Percentiles rank a stretch among this genome's conserved stretches.
Evolutionary conservation across 92 coral and sea anemone species (phyloP).

Genomic region (Porites lobata): DNA sequence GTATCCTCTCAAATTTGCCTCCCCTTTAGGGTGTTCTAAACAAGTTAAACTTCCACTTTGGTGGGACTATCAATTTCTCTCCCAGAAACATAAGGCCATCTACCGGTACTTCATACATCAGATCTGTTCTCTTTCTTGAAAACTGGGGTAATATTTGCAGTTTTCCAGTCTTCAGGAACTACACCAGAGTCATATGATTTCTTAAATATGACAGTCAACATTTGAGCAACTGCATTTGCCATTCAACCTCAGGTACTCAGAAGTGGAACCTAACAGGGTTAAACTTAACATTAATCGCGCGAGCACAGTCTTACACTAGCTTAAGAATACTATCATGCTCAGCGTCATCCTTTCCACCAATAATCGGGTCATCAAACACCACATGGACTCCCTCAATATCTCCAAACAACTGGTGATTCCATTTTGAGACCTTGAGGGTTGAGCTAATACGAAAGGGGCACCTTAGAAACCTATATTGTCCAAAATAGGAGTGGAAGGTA

Average conservation of each 20-base stretch:
- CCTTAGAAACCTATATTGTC: slow-evolving; percentile 27
- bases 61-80: neutral
- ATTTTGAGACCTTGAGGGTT: neutral
- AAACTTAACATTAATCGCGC: slow-evolving; percentile 9
- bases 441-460: neutral
- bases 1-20: too few species aligned
- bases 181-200: too few species aligned
- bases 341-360: slow-evolving; percentile 2
- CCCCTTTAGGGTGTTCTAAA: too few species aligned
- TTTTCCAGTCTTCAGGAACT: too few species aligned
- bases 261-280: slow-evolving; percentile 33
- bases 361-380: slow-evolving; percentile 27
- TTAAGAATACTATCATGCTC: slow-evolving; percentile 19
- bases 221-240: too few species aligned
- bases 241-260: neutral
- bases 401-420: neutral
- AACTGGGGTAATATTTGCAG: too few species aligned
- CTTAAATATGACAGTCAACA: too few species aligned
- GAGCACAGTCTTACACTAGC: slow-evolving; percentile 1
- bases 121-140: neutral
- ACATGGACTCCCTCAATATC: slow-evolving; percentile 20
- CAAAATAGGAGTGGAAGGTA: slow-evolving; percentile 30
- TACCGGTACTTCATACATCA: neutral
- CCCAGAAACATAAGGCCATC: neutral
- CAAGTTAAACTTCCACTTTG: neutral